Base-by-base conservation (phyloP, 2,797 vertebrate species). In the Acestrorhynchus altus region DNA sequence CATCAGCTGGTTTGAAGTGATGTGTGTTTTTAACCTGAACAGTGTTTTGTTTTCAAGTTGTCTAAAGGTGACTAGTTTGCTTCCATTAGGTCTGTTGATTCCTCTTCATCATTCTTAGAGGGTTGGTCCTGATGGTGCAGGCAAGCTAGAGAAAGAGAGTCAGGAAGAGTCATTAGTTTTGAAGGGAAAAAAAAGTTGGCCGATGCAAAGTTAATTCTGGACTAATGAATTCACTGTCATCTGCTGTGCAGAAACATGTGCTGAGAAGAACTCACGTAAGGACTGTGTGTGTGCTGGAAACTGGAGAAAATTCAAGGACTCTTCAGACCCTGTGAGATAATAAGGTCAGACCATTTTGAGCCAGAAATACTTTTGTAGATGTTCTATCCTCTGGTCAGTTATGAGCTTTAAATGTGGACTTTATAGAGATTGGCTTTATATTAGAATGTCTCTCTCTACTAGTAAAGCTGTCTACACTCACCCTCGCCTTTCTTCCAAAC, bases 91-190 rank as follows among this genome's bases (percentile, higher is more conserved):
- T 56, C 63, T 60, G 51, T 81, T 44, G 6, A 15, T 40, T 15
- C 57, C 16, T 76, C 56, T 42, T 81, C 76, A 52, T 87, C 83
- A n/a, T 86, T 84, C 51, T 68, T 66, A 54, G 70, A 81, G 1
- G 49, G 72, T 66, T 85, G 87, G 18, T 56, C 35, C 4, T 87
- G 86, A 77, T 90, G 91, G 81, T 92, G 89, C 64, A 92, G 84
- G 71, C 87, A 83, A 56, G 74, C 91, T 92, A 56, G 35, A 69
- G 75, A n/a, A 72, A 74, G 12, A 40, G 65, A 56, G 56, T 47
- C 7, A 75, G 35, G 68, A 10, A 47, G 18, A 16, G n/a, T 60
- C 26, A 20, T 56, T 64, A 28, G 5, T 31, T 4, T 8, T 15
- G 1, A 1, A 61, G 4, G 51, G 15, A 42, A 39, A 16, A 20